These are phyloP conservation scores for Dicerorhinus sumatrensis DNA, from an alignment of 2,113 vertebrate genomes.

Conservation along the genomic window DNA sequence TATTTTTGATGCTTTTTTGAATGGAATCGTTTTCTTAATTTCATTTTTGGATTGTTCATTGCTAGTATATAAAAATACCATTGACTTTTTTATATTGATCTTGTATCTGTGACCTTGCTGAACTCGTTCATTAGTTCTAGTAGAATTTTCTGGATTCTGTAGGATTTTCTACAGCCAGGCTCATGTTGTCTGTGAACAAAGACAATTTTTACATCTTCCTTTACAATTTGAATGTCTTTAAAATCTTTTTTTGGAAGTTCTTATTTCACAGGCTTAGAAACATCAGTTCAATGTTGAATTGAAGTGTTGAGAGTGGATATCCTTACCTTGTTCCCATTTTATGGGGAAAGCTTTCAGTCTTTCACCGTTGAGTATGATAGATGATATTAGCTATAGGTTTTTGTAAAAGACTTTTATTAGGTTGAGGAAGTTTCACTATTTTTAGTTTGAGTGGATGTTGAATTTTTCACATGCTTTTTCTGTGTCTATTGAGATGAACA, in stretches of 20 bases:
- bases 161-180: neutral
- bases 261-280: slow-evolving; percentile 11
- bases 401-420: neutral
- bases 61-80: neutral
- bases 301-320: neutral
- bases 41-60: neutral
- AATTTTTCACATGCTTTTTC: neutral
- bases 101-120: neutral
- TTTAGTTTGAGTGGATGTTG: neutral
- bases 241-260: neutral
- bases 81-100: neutral
- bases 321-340: neutral
- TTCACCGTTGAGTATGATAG: neutral
- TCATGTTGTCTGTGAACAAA: neutral
- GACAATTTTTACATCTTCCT: neutral
- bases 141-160: neutral
- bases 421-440: neutral
- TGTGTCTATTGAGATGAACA: neutral
- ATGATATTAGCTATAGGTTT: neutral
- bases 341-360: neutral
- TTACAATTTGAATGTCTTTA: neutral
- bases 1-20: slow-evolving; percentile 31
- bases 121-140: neutral
- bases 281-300: neutral
- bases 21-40: slow-evolving; percentile 11